A percentile compares a stretch with the other conserved stretches of the same genome.
phyloP scores from a whole-genome alignment of 2,888 invertebrate species.

The Ommatoiulus sabulosus region DNA sequence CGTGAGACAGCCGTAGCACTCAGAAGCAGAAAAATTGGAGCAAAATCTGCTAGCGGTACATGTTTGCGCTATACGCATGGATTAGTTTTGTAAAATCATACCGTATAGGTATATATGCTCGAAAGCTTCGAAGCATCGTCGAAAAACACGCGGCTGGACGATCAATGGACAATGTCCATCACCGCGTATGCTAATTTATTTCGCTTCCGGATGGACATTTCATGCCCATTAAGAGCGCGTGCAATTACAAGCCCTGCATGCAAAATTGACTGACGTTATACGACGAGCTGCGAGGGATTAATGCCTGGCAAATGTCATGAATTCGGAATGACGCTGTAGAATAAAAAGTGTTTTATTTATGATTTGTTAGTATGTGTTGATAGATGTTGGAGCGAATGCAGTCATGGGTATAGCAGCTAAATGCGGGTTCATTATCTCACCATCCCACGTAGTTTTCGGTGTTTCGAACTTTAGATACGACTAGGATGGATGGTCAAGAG shows the following conservation, averaged over 20 bases:
- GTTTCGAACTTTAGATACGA: too few relatives aligned
- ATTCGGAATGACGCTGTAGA: neutral
- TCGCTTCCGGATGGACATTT: constrained; percentile 12
- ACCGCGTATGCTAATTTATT: neutral
- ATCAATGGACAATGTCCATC: constrained; percentile 31
- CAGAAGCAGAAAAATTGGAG: neutral
- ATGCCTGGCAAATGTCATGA: neutral
- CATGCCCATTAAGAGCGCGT: neutral
- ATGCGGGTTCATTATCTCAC: too few relatives aligned
- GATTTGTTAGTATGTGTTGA: neutral
- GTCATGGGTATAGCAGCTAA: too few relatives aligned
- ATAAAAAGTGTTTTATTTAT: neutral
- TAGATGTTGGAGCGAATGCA: neutral
- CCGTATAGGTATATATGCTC: neutral
- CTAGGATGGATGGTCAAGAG: too few relatives aligned
- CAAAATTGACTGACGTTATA: neutral
- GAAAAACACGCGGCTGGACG: neutral
- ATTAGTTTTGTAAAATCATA: neutral
- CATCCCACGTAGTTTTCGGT: too few relatives aligned
- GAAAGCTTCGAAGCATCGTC: neutral
- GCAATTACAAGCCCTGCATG: neutral
- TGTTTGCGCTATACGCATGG: neutral
- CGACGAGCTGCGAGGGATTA: neutral
- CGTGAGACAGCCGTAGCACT: constrained; percentile 26
- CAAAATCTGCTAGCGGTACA: constrained; percentile 21